phyloP scores from a whole-genome alignment of 2,113 vertebrate genomes.

The Heterocephalus glaber region DNA sequence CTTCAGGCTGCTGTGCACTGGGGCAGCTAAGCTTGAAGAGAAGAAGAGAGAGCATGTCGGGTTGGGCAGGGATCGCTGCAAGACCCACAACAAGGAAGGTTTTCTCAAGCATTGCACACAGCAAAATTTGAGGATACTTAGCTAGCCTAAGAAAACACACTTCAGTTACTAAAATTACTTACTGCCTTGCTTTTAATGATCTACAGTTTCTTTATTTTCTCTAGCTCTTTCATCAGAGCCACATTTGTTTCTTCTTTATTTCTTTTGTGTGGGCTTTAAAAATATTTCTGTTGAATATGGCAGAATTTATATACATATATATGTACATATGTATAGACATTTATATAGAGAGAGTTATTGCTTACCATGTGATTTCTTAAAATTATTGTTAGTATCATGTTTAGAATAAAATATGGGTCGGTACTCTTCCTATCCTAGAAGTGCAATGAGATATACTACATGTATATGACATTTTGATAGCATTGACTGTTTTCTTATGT shows the following conservation, averaged over 20 bases:
- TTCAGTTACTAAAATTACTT: not conserved
- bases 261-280: not conserved
- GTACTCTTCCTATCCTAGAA: not conserved
- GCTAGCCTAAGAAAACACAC: not conserved
- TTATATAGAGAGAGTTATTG: not conserved
- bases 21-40: not conserved
- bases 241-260: not conserved
- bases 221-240: not conserved
- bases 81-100: not conserved
- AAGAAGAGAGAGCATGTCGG: accelerated
- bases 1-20: not conserved
- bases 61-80: accelerated
- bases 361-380: not conserved
- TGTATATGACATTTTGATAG: not conserved
- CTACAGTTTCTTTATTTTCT: not conserved
- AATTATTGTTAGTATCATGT: not conserved
- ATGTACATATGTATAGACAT: accelerated
- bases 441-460: not conserved
- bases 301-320: not conserved
- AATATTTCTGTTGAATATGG: slow-evolving; percentile 2
- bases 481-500: not conserved
- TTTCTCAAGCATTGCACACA: accelerated
- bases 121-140: not conserved
- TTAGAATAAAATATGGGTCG: not conserved
- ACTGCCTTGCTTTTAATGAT: not conserved